Conservation (phyloP, 2,113 vertebrate species). For the Oryzias woworae region DNA sequence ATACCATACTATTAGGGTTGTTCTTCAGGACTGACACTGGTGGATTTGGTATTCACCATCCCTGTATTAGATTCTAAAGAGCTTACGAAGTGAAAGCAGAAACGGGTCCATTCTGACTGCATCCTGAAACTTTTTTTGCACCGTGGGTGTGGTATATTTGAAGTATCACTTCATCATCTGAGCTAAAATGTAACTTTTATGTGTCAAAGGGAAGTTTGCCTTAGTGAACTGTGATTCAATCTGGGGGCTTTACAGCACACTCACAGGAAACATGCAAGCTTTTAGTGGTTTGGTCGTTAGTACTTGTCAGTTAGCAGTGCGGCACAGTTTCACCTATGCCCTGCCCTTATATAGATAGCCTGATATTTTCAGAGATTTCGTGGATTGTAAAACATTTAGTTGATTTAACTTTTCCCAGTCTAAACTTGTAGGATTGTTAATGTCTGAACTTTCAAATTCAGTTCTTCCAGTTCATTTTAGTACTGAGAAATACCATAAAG, state of each 20-base stretch:
- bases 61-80: neutral
- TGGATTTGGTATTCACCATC: neutral
- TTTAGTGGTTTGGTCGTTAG: neutral
- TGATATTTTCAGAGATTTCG: neutral
- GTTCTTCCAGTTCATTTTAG: neutral
- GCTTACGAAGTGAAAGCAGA: slow-evolving; percentile 1
- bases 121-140: slow-evolving; percentile 1
- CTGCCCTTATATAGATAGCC: accelerated
- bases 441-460: neutral
- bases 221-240: neutral
- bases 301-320: neutral
- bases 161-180: slow-evolving; percentile 5
- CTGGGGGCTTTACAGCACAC: neutral
- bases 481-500: neutral
- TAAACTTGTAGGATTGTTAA: neutral
- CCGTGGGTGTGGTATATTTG: slow-evolving; percentile 13
- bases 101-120: neutral
- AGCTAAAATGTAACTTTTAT: slow-evolving; percentile 26
- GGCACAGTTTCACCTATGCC: neutral
- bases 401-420: neutral
- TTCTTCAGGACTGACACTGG: slow-evolving; percentile 11
- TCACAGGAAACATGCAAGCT: neutral
- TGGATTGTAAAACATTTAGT: neutral
- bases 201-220: neutral
- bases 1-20: neutral